Percentiles rank a stretch among this genome's conserved stretches.
Conservation (phyloP, 2,888 invertebrate species). For the Temnothorax unifasciatus region DNA sequence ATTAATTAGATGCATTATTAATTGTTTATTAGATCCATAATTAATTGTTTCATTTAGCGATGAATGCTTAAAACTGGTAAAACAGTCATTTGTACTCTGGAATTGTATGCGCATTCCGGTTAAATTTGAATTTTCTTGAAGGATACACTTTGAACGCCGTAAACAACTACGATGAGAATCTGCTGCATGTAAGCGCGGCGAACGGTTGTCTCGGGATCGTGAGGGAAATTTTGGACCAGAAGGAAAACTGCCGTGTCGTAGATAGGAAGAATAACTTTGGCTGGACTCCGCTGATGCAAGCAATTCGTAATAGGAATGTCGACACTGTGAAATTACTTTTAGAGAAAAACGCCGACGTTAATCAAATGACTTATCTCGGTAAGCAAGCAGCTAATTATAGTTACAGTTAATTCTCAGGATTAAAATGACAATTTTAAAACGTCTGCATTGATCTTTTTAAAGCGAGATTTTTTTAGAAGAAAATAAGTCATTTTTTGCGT, state of each 20-base stretch:
- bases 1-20: background rate
- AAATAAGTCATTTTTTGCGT: background rate
- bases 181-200: slow-evolving; percentile 81
- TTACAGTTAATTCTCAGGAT: background rate
- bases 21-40: background rate
- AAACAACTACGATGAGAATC: slow-evolving; percentile 82
- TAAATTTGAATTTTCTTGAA: slow-evolving; percentile 60
- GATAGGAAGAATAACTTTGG: slow-evolving; percentile 83
- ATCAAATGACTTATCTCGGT: slow-evolving; percentile 81
- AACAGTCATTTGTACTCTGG: background rate
- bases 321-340: slow-evolving; percentile 79
- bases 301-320: slow-evolving; percentile 80
- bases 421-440: background rate
- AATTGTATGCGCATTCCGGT: background rate
- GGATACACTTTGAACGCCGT: slow-evolving; percentile 80
- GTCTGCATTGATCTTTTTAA: background rate
- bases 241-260: slow-evolving; percentile 66
- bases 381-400: slow-evolving; percentile 23
- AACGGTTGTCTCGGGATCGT: slow-evolving; percentile 78
- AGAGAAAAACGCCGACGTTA: slow-evolving; percentile 74
- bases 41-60: background rate
- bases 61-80: background rate
- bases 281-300: slow-evolving; percentile 84
- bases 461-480: background rate
- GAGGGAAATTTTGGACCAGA: slow-evolving; percentile 75